Evolutionary conservation across 2,888 invertebrate genomes (phyloP), one percentile per base, ranked within the genome.

Genomic region (Apamea crenata): DNA sequence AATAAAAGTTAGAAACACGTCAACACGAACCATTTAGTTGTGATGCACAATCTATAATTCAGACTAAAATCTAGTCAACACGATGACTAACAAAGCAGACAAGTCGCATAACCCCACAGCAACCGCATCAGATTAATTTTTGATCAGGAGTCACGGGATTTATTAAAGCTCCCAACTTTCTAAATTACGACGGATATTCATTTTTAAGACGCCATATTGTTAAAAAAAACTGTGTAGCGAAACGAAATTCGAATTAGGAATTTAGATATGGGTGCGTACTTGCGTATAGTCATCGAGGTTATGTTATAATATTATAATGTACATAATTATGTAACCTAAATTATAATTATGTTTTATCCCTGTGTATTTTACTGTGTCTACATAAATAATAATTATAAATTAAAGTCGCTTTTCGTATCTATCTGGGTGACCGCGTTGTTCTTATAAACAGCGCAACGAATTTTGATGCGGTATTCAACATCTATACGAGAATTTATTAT

Each of bases 121-220:
- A 72, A 82, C 81, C 80, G 56, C 79, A 81, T 76, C 77, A 81
- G 78, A 90, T 93, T 88, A 93, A 93, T 93, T 90, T 93, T 93
- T 92, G 90, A 93, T 92, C 86, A 91, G 85, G 84, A 87, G 88
- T 84, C 90, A 83, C 84, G 87, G 89, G 89, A 91, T 40, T 40
- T 40, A 40, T 91, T 90, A 89, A 84, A 87, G 82, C 76, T 84
- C 80, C 84, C 87, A 92, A 93, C 89, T 93, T 93, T 91, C 80
- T 83, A 88, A 89, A 92, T 93, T 90, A 91, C 90, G 84, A 84
- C 76, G 86, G 87, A 89, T 88, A 91, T 91, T 92, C 72, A 84
- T 91, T 91, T 91, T 91, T 88, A 90, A 82, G 84, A 81, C 80
- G 82, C 85, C 86, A 86, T 82, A 69, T 85, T 79, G 77, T 77